phyloP scores from a whole-genome alignment of 2,888 invertebrate species.

The Crocallis elinguaria region DNA sequence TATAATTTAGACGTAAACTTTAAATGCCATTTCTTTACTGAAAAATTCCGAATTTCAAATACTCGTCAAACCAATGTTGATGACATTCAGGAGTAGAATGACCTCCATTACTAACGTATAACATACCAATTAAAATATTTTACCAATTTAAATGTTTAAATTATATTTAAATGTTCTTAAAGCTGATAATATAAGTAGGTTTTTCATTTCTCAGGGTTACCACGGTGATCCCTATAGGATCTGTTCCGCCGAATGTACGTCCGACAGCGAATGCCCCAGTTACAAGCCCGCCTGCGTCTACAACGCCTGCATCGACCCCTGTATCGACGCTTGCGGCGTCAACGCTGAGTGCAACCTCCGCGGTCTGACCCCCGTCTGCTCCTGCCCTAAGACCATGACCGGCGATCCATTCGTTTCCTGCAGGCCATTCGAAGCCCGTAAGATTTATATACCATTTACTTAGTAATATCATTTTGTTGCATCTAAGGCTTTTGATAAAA shows the following conservation, averaged over 20 bases:
- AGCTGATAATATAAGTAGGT: background rate
- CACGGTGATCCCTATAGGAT: slow-evolving; percentile 90
- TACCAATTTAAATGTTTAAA: no score
- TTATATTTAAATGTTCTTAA: no score
- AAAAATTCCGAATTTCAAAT: no score
- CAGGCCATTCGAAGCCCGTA: slow-evolving; percentile 92
- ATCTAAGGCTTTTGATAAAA: background rate
- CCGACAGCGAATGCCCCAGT: slow-evolving; percentile 91
- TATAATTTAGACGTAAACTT: no score
- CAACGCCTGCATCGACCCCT: slow-evolving; percentile 93
- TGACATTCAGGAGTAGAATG: no score
- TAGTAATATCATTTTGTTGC: background rate
- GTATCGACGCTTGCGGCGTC: slow-evolving; percentile 91
- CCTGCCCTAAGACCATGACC: slow-evolving; percentile 94
- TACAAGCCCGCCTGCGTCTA: slow-evolving; percentile 92
- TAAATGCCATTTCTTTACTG: no score
- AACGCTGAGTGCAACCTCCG: slow-evolving; percentile 92
- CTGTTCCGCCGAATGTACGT: slow-evolving; percentile 92
- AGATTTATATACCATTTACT: slow-evolving; percentile 44
- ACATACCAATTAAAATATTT: no score
- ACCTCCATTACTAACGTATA: no score
- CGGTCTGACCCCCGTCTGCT: slow-evolving; percentile 92
- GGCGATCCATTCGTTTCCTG: slow-evolving; percentile 94
- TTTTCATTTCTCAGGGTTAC: slow-evolving; percentile 85
- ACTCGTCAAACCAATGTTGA: no score